A percentile compares a stretch with the other conserved stretches of the same genome.
These are phyloP conservation scores for Scleropages formosus DNA, from an alignment of 2,797 vertebrate species.

Conservation along the genomic window DNA sequence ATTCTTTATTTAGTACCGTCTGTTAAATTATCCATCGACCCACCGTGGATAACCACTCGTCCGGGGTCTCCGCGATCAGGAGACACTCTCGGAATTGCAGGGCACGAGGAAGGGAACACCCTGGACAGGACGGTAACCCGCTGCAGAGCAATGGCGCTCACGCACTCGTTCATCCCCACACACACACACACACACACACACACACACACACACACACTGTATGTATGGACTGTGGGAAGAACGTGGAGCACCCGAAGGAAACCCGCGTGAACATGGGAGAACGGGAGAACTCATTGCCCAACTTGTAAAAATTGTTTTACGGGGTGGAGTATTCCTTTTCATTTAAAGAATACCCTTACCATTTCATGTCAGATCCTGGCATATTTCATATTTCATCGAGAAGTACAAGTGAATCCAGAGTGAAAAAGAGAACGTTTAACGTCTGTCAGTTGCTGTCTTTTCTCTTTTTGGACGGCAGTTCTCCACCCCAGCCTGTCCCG, in stretches of 20 bases:
- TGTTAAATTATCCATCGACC: too few relatives aligned
- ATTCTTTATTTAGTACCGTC: too few relatives aligned
- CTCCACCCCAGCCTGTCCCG: conserved; percentile 41
- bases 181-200: not conserved
- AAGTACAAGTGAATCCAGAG: not conserved
- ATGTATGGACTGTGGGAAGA: not conserved
- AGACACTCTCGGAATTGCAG: too few relatives aligned
- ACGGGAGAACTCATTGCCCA: not conserved
- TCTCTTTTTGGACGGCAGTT: too few relatives aligned
- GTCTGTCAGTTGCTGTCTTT: not conserved
- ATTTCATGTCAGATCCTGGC: too few relatives aligned
- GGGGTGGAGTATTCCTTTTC: not conserved
- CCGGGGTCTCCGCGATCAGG: too few relatives aligned
- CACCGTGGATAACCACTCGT: not conserved
- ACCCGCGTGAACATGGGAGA: not conserved
- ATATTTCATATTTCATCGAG: too few relatives aligned
- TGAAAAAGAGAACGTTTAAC: not conserved
- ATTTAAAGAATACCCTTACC: too few relatives aligned
- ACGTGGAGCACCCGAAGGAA: too few relatives aligned
- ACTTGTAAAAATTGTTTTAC: not conserved
- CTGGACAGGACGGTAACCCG: not conserved
- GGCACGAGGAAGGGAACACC: too few relatives aligned
- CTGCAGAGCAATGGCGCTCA: too few relatives aligned
- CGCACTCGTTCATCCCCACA: too few relatives aligned
- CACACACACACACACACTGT: not conserved